Evolutionary conservation across 2,113 vertebrate genomes (phyloP).

Genomic region (Panthera uncia): DNA sequence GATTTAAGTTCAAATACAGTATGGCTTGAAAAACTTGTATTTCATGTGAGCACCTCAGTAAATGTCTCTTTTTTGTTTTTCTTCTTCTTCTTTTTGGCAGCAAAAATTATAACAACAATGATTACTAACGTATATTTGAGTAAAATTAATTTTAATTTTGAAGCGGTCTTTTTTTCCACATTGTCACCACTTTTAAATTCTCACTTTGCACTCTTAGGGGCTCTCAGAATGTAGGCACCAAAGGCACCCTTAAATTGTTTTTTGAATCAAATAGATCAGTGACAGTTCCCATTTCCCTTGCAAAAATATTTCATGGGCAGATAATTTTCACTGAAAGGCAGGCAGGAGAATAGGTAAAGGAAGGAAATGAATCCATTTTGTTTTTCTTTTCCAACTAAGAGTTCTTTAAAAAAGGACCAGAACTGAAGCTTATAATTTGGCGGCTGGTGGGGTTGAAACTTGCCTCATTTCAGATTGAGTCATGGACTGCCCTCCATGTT

Average conservation of each 20-base stretch:
- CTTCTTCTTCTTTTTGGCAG: background rate
- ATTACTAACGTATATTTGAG: background rate
- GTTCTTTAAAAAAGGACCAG: background rate
- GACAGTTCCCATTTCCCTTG: background rate
- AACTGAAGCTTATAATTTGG: background rate
- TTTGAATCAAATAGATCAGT: background rate
- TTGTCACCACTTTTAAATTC: background rate
- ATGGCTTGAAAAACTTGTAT: background rate
- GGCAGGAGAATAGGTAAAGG: background rate
- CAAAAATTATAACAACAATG: background rate
- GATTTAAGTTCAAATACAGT: background rate
- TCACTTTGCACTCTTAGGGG: background rate
- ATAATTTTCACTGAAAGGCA: background rate
- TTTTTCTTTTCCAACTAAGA: background rate
- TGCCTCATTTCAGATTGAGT: background rate
- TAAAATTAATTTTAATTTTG: background rate
- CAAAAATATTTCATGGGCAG: background rate
- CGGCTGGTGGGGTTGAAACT: too few relatives aligned
- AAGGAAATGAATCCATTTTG: background rate
- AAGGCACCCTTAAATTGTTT: background rate
- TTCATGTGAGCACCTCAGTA: background rate
- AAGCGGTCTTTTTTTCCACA: background rate
- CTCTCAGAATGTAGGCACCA: fast-evolving
- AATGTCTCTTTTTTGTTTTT: background rate
- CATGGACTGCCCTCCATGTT: background rate